Base-by-base conservation (phyloP, 2,888 invertebrate species). In the Caenorhabditis sp. region DNA sequence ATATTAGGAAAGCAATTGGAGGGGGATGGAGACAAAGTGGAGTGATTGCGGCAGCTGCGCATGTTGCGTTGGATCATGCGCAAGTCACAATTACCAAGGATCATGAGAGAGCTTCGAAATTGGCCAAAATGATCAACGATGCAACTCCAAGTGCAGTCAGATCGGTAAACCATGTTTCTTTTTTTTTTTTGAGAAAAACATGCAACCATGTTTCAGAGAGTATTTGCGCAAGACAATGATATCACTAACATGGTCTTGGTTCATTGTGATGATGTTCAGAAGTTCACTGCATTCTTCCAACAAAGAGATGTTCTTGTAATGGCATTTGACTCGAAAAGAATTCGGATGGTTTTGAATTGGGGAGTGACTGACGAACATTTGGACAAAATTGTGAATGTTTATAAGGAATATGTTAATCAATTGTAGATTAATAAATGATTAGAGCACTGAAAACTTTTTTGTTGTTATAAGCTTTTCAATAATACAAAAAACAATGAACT, bases 11-110 rank as follows among this genome's bases (percentile, higher is more conserved):
- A 60, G 93, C 92, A 58, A 88, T 97, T 54, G 97, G 97, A 25
- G 97, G 97, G 36, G 95, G 93, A 1, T 94, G 95, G 95, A 91
- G 97, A 66, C 97, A 97, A 89, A 92, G 91, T 52, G 97, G 97
- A 5, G 91, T 96, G 58, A 87, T 97, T 62, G 96, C 95, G 0
- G 95, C 95, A 0, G 93, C 95, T 0, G 95, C 94, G 0, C 85
- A 94, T 3, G 92, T 93, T 27, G 93, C 94, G 0, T 88, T 97
- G n/a, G 92, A 93, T 74, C 84, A 89, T 43, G 92, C 93, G 83
- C 91, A 92, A 7, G 92, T 93, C 0, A 89, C 91, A 53, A 90
- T 97, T 36, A 88, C 88, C 2, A 90, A 91, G 0, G 96, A 96
- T 89, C 95, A 97, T 88, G 89, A 76, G 12, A 79, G 87, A 60